A percentile compares a stretch with the other conserved stretches of the same genome.
Evolutionary conservation across 2,113 vertebrate genomes (phyloP).

Genomic region (Xiphophorus couchianus): DNA sequence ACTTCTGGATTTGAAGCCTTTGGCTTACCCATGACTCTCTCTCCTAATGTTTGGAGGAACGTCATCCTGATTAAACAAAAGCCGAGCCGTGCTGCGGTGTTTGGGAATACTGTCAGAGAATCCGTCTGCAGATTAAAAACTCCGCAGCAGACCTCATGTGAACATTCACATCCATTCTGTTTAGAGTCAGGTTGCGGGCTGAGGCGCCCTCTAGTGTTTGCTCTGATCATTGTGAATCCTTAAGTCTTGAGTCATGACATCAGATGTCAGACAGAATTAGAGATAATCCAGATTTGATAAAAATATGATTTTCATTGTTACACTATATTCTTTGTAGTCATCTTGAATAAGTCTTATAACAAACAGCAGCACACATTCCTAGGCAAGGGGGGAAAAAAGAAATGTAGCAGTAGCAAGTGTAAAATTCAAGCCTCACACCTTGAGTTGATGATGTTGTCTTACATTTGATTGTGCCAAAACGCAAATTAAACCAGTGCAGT

Average conservation of each 20-base stretch:
- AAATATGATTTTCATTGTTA: conserved; percentile 36
- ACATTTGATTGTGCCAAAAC: neutral
- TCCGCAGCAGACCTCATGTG: neutral
- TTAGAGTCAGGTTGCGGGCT: neutral
- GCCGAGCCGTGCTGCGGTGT: neutral
- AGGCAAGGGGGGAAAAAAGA: too few relatives aligned
- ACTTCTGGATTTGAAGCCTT: neutral
- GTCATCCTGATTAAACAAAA: neutral
- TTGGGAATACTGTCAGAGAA: neutral
- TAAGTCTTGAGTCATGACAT: conserved; percentile 29
- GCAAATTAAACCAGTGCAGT: neutral
- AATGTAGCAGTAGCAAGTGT: too few relatives aligned
- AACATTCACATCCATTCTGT: neutral
- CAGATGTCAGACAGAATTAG: conserved; percentile 41
- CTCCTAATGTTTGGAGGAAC: too few relatives aligned
- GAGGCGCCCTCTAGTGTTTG: conserved; percentile 42
- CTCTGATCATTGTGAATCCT: neutral
- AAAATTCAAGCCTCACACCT: too few relatives aligned
- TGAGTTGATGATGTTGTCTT: too few relatives aligned
- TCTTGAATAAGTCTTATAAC: too few relatives aligned
- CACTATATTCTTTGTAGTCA: neutral
- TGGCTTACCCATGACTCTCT: neutral
- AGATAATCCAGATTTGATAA: conserved; percentile 20
- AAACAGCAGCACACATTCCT: too few relatives aligned
- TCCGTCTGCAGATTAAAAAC: conserved; percentile 12